phyloP scores from a whole-genome alignment of 2,888 invertebrate species.

The Scaptomyza polygonia region DNA sequence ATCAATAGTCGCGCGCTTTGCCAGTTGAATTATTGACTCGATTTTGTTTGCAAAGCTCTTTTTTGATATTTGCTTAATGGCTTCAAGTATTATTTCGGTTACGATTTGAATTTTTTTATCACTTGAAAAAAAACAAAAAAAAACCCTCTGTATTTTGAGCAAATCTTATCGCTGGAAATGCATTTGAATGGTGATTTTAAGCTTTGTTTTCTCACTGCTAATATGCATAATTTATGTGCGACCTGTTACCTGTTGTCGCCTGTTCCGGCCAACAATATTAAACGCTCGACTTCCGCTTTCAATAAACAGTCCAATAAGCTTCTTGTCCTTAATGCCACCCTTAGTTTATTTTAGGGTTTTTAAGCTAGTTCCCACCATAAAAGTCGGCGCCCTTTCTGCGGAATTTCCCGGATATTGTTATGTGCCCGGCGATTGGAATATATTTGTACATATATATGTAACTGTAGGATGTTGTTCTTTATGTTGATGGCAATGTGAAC shows the following conservation, averaged over 20 bases:
- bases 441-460: neutral
- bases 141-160: conserved; percentile 39
- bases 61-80: conserved; percentile 58
- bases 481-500: conserved; percentile 47
- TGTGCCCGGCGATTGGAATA: conserved; percentile 42
- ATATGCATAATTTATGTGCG: conserved; percentile 41
- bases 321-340: conserved; percentile 17
- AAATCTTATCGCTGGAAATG: conserved; percentile 49
- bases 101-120: conserved; percentile 22
- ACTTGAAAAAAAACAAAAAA: conserved; percentile 10
- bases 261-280: conserved; percentile 43
- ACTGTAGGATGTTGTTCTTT: neutral
- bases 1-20: conserved; percentile 47
- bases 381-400: conserved; percentile 44
- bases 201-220: neutral
- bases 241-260: conserved; percentile 47
- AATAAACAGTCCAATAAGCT: conserved; percentile 54
- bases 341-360: conserved; percentile 13
- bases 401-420: conserved; percentile 79
- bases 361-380: conserved; percentile 64
- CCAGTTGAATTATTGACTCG: conserved; percentile 63
- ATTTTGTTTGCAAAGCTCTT: conserved; percentile 52
- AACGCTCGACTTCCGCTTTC: conserved; percentile 65
- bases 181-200: conserved; percentile 10
- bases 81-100: conserved; percentile 51